Evolutionary conservation across 2,888 invertebrate species (phyloP), one percentile per base, ranked within the genome.

Genomic region (Phyto melanocephala): DNA sequence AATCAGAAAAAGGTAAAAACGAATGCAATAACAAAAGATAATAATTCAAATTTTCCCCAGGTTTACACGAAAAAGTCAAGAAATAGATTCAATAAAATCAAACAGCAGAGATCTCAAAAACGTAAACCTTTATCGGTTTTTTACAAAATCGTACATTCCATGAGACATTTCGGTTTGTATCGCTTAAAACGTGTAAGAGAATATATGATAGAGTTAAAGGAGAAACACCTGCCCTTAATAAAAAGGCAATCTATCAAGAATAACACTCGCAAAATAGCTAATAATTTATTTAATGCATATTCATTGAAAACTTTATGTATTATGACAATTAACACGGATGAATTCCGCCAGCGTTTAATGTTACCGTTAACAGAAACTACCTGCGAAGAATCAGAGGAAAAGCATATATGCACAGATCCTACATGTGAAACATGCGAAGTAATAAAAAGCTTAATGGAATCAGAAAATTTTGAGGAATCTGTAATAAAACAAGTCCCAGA

Each of bases 141-240:
- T 52, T 88, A 88, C 60, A 87, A 86, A 22, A 56, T 83, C 1
- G 47, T 89, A 40, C 86, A 87, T 45, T 37, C 84, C 3, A 52
- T 80, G 56, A 40, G 79, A 1, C 84, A 74, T 13, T 50, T 47
- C 13, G 37, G 37, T 1, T 37, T 37, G 7, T 80, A 54, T 17
- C 86, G 33, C 76, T 78, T 0, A 58, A 82, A 8, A 20, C 40
- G 24, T 1, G 75, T 87, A n/a, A 84, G 84, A 0, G 81, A 86
- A 7, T 86, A 87, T 13, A 45, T 88, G 54, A 67, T 82, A 1
- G 71, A 80, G 4, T 62, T 84, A 10, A 86, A 82, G 54, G 87
- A 89, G 62, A 86, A 86, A 6, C 86, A 85, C 40, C 76, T 89
- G 72, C 88, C 88, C 0, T 75, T 88, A 2, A 88, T 88, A 17